Base-by-base conservation (phyloP, 1,140 invertebrate genomes). In the Euglossa dilemma region DNA sequence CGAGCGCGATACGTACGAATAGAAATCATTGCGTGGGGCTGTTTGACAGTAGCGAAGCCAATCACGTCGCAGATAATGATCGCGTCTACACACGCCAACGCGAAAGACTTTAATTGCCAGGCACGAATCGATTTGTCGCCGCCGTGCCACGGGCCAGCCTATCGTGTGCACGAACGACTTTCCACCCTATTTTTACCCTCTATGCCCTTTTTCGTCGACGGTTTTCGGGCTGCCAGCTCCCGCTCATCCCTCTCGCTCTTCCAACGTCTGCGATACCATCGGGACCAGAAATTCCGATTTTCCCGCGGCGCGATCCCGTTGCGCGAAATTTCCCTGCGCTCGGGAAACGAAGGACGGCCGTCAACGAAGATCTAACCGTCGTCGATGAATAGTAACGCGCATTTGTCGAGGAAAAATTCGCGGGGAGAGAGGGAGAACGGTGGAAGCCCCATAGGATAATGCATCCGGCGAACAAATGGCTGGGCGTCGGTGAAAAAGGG, bases 121-220 rank as follows among this genome's bases (percentile, higher is more conserved):
- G 80, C 82, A 90, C 82, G 91, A 90, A 93, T 93, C 93, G 93
- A 94, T 94, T 93, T 93, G 93, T 93, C 92, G 91, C 90, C 90
- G 80, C 82, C 70, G 85, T 84, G 86, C 83, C 85, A 88, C 77
- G 75, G 80, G 81, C 75, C 64, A 81, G 54, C 75, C 79, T 88
- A 83, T 88, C 87, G 76, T 80, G 83, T 71, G 79, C 78, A 79
- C 87, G 56, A 82, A 82, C 84, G 52, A 70, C 75, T 72, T 83
- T 81, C 80, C 76, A 73, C 63, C 57, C 76, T 56, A 64, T 70
- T 77, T 84, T 84, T 87, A 76, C 70, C 47, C 71, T 63, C n/a
- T 36, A 6, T 61, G 43, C 56, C 45, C 80, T 79, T 47, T 20
- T 52, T 50, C 23, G 28, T 50, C 23, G 54, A 18, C 52, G 18